Evolutionary conservation across 2,888 invertebrate species (phyloP).

Genomic region (Idaea aversata): DNA sequence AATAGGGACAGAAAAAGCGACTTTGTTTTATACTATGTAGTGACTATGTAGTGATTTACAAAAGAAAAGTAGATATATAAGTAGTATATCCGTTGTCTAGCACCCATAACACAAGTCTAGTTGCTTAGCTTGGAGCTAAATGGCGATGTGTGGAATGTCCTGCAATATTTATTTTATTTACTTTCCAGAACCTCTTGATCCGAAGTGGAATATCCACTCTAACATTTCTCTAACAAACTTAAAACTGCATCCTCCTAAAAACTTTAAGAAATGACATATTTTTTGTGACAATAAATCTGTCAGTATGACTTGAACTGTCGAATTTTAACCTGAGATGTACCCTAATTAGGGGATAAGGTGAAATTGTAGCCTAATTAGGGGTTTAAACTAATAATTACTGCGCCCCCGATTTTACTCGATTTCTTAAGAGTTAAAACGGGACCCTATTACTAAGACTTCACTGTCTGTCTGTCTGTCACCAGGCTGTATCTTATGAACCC

Average conservation of each 20-base stretch:
- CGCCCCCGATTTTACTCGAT: background rate
- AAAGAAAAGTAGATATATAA: no score
- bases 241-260: background rate
- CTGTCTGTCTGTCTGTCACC: no score
- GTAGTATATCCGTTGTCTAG: no score
- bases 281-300: constrained; percentile 34
- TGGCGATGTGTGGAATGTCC: no score
- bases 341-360: constrained; percentile 19
- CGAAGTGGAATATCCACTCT: background rate
- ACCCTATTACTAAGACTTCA: background rate
- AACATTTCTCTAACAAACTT: background rate
- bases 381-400: constrained; percentile 11
- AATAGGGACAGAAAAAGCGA: no score
- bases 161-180: no score
- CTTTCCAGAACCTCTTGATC: background rate
- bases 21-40: no score
- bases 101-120: no score
- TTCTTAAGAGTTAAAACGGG: constrained; percentile 7
- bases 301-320: constrained; percentile 22
- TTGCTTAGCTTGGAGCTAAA: no score
- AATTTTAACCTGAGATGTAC: constrained; percentile 14
- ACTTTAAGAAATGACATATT: constrained; percentile 9
- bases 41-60: no score
- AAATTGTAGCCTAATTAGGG: background rate
- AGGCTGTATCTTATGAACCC: no score